phyloP scores from a whole-genome alignment of 2,888 invertebrate species.

The Leucophenga maculata region DNA sequence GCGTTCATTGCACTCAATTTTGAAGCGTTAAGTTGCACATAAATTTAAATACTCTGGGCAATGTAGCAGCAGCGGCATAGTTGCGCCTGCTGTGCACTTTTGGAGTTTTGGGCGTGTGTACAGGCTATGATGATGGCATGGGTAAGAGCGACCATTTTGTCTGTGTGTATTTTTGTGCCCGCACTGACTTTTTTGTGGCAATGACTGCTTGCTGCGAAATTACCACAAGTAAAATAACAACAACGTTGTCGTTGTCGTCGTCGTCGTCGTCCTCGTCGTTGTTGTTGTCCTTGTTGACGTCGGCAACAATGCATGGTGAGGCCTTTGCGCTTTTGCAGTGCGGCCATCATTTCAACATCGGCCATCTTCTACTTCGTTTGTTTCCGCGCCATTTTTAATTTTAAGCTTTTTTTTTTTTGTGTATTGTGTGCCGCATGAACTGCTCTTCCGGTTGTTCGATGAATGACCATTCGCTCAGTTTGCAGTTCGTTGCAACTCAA shows the following conservation, averaged over 20 bases:
- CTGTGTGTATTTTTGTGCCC: conserved; percentile 3
- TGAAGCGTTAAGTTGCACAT: conserved; percentile 65
- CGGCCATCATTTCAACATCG: background rate
- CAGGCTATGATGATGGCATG: too few relatives aligned
- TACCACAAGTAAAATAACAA: conserved; percentile 6
- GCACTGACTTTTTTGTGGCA: conserved; percentile 3
- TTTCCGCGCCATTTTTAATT: background rate
- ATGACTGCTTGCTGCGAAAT: conserved; percentile 2
- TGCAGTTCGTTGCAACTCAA: background rate
- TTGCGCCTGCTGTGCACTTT: conserved; percentile 4
- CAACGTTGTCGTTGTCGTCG: background rate
- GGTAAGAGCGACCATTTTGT: background rate
- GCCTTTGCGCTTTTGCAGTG: background rate
- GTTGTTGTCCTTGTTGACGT: background rate
- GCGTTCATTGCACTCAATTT: conserved; percentile 66
- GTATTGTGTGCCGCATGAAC: conserved; percentile 12
- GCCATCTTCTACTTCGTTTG: background rate
- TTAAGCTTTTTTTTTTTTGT: conserved; percentile 17
- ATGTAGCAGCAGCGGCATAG: background rate
- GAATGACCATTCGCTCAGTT: background rate
- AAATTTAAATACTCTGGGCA: conserved; percentile 57
- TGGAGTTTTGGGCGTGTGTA: too few relatives aligned
- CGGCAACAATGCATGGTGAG: background rate
- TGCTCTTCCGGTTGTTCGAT: conserved; percentile 3
- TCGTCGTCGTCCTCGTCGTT: background rate